Conservation (phyloP, 2,797 vertebrate genomes). For the Hemitrygon akajei region DNA sequence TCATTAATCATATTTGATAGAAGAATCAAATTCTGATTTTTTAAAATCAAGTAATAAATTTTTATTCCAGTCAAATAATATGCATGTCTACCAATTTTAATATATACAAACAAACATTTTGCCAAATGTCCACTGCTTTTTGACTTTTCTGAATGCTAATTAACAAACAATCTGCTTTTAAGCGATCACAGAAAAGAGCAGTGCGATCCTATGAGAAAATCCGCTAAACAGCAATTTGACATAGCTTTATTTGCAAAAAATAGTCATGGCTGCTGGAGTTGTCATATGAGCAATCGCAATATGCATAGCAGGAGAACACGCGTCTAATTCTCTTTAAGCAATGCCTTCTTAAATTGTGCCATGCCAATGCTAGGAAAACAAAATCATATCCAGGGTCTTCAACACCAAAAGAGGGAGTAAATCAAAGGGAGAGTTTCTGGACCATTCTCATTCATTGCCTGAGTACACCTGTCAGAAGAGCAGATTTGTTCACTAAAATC, state of each 20-base stretch:
- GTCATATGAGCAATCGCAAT: background rate
- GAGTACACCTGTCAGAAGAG: background rate
- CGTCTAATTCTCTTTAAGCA: background rate
- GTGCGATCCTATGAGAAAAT: background rate
- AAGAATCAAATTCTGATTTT: background rate
- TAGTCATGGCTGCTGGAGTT: background rate
- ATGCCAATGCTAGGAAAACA: background rate
- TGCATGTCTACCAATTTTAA: background rate
- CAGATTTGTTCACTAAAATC: background rate
- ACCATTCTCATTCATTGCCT: background rate
- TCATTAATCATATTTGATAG: background rate
- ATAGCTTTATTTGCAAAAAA: background rate
- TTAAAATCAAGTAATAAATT: background rate
- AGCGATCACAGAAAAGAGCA: background rate
- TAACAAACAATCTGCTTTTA: background rate
- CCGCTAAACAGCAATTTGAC: background rate
- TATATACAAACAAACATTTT: background rate
- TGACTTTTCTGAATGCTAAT: background rate
- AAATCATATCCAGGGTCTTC: background rate
- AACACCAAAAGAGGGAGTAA: background rate
- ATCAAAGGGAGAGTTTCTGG: background rate
- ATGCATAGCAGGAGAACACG: too few relatives aligned
- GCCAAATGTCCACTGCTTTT: background rate
- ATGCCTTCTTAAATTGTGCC: background rate
- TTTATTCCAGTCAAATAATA: background rate